These are phyloP conservation scores for Raillietiella orientalis DNA, from an alignment of 2,888 invertebrate genomes.

Conservation along the genomic window DNA sequence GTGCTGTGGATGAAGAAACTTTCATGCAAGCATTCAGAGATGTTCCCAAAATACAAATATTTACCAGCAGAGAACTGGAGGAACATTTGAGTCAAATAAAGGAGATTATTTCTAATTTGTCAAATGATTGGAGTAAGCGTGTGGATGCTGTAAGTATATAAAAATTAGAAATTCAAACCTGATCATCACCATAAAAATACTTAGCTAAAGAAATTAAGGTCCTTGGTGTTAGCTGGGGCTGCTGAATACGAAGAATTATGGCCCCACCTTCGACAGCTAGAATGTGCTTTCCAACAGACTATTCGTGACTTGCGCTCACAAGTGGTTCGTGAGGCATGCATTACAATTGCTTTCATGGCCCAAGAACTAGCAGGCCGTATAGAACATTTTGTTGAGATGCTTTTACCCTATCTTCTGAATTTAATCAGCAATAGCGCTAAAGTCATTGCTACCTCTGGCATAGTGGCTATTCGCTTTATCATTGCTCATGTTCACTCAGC, in stretches of 20 bases:
- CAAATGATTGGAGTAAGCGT: slow-evolving; percentile 74
- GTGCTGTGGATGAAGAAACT: slow-evolving; percentile 57
- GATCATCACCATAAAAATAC: slow-evolving; percentile 8
- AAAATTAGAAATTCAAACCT: not conserved
- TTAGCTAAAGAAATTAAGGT: slow-evolving; percentile 53
- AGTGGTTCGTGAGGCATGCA: slow-evolving; percentile 81
- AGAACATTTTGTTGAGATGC: slow-evolving; percentile 50
- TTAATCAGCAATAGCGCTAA: slow-evolving; percentile 86
- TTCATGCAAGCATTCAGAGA: slow-evolving; percentile 59
- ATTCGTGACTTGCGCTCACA: slow-evolving; percentile 67
- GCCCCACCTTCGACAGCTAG: slow-evolving; percentile 37
- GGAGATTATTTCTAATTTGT: slow-evolving; percentile 38
- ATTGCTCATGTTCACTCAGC: slow-evolving; percentile 48
- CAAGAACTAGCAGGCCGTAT: slow-evolving; percentile 47
- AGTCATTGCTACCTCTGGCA: slow-evolving; percentile 65
- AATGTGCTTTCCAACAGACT: slow-evolving; percentile 42
- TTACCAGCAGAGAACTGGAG: slow-evolving; percentile 46
- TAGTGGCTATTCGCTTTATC: slow-evolving; percentile 55
- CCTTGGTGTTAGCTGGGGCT: slow-evolving; percentile 47
- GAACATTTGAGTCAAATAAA: slow-evolving; percentile 40
- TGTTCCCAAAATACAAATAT: slow-evolving; percentile 45
- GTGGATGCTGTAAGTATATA: slow-evolving; percentile 39
- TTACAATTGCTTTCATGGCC: slow-evolving; percentile 69
- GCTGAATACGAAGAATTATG: slow-evolving; percentile 36
- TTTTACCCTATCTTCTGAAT: slow-evolving; percentile 50